Percentiles rank a stretch among this genome's conserved stretches.
Evolutionary conservation across 2,113 vertebrate genomes (phyloP).

Genomic region (Pimephales promelas): DNA sequence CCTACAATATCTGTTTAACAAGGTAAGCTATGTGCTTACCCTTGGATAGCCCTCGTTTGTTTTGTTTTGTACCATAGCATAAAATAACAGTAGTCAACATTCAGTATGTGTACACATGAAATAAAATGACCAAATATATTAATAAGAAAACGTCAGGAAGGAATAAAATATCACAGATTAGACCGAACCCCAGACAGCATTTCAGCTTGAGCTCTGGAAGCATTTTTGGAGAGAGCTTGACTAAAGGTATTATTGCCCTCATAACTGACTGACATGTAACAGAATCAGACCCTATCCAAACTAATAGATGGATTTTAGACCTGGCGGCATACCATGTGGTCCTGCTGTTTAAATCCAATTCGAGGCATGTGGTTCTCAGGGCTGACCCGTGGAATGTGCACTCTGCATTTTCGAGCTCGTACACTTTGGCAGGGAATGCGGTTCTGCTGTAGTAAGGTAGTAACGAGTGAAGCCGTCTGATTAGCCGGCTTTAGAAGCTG

Average conservation of each 20-base stretch:
- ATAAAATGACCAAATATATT: background rate
- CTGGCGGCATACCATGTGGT: slow-evolving; percentile 42
- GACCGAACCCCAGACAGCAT: background rate
- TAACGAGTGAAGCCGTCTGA: slow-evolving; percentile 40
- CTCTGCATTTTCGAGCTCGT: slow-evolving; percentile 40
- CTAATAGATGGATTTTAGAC: slow-evolving; percentile 41
- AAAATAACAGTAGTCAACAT: slow-evolving; percentile 7
- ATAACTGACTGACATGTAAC: slow-evolving; percentile 46
- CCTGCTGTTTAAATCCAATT: slow-evolving; percentile 42
- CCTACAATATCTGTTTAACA: slow-evolving; percentile 8
- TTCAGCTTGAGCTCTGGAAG: slow-evolving; percentile 15
- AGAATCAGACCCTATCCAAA: slow-evolving; percentile 49
- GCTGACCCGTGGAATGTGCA: slow-evolving; percentile 52
- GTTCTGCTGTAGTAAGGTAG: slow-evolving; percentile 30
- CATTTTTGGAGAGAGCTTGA: background rate
- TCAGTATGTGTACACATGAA: slow-evolving; percentile 10
- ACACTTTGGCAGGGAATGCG: slow-evolving; percentile 32
- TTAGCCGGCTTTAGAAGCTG: slow-evolving; percentile 41
- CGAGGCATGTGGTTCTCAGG: slow-evolving; percentile 47
- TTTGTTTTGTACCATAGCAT: slow-evolving; percentile 7
- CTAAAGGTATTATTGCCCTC: slow-evolving; percentile 43
- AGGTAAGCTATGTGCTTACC: background rate
- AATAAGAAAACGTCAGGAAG: background rate
- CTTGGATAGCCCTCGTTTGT: background rate
- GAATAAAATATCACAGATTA: slow-evolving; percentile 4